Conservation (phyloP, 2,113 vertebrate genomes). For the Jaculus jaculus region DNA sequence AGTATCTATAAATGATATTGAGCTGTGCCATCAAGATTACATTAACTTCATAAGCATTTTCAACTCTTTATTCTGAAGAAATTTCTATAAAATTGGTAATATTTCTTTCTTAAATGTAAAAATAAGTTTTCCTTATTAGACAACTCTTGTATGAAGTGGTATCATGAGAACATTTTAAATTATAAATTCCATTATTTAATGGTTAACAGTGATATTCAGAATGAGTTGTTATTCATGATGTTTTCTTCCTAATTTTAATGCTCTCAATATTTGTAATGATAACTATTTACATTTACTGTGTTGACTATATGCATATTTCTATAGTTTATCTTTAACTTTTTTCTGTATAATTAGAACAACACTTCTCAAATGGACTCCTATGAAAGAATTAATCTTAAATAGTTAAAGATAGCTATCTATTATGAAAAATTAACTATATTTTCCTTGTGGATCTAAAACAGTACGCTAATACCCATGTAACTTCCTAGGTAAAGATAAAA, state of each 20-base stretch:
- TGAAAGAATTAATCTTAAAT: constrained; percentile 20
- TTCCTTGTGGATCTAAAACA: background rate
- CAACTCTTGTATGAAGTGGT: background rate
- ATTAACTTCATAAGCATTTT: background rate
- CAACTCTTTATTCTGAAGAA: background rate
- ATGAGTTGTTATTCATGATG: background rate
- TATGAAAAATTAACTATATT: background rate
- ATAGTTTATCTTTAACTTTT: background rate
- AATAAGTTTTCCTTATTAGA: background rate
- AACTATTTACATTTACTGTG: background rate
- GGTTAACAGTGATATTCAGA: background rate
- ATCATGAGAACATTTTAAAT: background rate
- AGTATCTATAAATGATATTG: background rate
- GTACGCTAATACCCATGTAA: background rate
- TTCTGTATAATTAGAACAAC: background rate
- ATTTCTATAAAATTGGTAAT: background rate
- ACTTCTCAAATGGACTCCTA: background rate
- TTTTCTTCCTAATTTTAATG: background rate
- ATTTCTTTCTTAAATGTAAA: constrained; percentile 19
- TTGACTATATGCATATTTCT: background rate
- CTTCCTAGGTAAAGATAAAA: background rate
- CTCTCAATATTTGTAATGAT: background rate
- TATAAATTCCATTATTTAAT: background rate
- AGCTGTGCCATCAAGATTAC: background rate
- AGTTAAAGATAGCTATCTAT: background rate